Evolutionary conservation across 2,113 vertebrate genomes (phyloP).

Genomic region (Lampris megalopsis): DNA sequence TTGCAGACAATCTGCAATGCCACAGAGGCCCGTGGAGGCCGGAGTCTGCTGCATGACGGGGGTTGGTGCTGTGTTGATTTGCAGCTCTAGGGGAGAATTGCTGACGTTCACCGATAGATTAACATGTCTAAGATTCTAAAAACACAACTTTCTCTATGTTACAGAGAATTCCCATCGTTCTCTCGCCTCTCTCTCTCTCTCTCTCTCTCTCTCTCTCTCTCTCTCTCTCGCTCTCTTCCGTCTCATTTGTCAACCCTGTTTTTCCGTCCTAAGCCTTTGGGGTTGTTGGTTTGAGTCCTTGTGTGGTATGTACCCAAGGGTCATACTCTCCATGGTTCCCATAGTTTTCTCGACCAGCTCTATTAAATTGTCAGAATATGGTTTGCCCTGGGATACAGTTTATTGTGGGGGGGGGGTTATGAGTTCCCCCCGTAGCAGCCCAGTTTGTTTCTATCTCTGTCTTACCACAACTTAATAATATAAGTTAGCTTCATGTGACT

Average conservation of each 20-base stretch:
- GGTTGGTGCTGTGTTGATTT: too few species aligned
- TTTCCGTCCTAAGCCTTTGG: neutral
- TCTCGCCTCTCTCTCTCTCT: neutral
- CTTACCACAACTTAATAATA: neutral
- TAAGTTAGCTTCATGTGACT: neutral
- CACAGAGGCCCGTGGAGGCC: too few species aligned
- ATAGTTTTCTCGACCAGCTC: neutral
- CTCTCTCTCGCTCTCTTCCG: neutral
- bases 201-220: constrained; percentile 2
- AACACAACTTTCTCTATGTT: too few species aligned
- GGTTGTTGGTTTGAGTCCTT: constrained; percentile 4
- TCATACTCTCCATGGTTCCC: neutral
- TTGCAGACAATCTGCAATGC: too few species aligned
- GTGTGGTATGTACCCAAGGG: constrained; percentile 1
- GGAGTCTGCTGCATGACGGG: too few species aligned
- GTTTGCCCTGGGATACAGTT: neutral
- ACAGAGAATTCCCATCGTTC: too few species aligned
- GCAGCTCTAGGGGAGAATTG: too few species aligned
- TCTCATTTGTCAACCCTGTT: neutral
- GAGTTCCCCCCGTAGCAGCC: neutral
- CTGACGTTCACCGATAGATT: too few species aligned
- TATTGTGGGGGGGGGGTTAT: neutral
- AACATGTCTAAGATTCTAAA: too few species aligned
- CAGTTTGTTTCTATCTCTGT: neutral
- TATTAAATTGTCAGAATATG: neutral